Conservation (phyloP, 2,113 vertebrate genomes). For the Serilophus lunatus region DNA sequence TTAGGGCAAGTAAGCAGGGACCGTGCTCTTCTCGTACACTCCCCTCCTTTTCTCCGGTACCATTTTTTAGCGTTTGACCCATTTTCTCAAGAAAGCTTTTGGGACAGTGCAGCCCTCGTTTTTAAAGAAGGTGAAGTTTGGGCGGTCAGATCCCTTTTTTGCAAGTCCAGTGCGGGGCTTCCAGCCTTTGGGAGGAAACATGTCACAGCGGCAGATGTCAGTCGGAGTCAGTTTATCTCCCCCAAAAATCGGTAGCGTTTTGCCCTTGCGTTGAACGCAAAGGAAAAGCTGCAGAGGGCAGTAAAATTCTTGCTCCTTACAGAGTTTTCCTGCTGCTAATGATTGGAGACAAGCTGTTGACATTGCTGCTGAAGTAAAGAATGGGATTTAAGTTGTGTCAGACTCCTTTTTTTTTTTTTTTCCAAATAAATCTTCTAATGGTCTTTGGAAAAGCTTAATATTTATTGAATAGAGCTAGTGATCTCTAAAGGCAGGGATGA, state of each 20-base stretch:
- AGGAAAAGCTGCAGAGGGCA: slow-evolving; percentile 66
- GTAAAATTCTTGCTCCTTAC: slow-evolving; percentile 59
- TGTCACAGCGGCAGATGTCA: background rate
- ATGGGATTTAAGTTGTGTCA: background rate
- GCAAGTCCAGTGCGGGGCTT: background rate
- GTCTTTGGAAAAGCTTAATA: background rate
- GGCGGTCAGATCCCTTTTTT: background rate
- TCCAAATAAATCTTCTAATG: background rate
- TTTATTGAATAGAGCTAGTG: background rate
- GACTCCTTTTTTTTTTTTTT: too few relatives aligned
- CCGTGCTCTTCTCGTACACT: too few relatives aligned
- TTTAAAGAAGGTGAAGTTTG: background rate
- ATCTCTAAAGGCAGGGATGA: background rate
- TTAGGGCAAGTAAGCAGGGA: background rate
- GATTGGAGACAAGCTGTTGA: background rate
- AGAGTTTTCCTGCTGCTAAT: background rate
- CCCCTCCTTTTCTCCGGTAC: background rate
- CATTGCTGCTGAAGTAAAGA: background rate
- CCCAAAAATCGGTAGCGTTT: background rate
- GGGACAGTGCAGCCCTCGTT: background rate
- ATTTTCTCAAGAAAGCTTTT: background rate
- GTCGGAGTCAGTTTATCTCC: background rate
- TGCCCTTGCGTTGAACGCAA: background rate
- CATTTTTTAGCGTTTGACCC: background rate
- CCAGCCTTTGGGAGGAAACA: background rate